These are phyloP conservation scores for Yponomeuta plumbellus DNA, from an alignment of 2,888 invertebrate species.

Conservation along the genomic window DNA sequence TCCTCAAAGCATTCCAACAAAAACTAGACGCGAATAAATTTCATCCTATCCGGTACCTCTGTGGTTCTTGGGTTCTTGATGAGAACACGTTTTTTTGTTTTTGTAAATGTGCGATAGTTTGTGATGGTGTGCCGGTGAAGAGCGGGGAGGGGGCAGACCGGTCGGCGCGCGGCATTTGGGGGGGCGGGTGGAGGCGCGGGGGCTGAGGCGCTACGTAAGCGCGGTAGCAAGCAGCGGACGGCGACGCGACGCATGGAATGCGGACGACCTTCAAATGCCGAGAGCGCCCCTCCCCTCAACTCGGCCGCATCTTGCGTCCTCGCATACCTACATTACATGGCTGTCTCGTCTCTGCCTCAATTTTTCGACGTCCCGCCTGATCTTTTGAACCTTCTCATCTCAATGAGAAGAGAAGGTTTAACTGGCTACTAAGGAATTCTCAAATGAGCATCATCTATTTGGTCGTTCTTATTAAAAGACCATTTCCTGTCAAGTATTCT, in stretches of 20 bases:
- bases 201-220: slow-evolving; percentile 72
- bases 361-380: slow-evolving; percentile 68
- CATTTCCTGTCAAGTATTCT: not conserved
- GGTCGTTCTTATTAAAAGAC: not conserved
- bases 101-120: slow-evolving; percentile 71
- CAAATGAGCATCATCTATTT: slow-evolving; percentile 26
- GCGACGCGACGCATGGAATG: slow-evolving; percentile 69
- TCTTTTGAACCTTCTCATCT: slow-evolving; percentile 64
- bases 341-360: slow-evolving; percentile 66
- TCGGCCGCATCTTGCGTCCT: slow-evolving; percentile 74
- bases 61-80: slow-evolving; percentile 61
- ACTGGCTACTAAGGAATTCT: slow-evolving; percentile 31
- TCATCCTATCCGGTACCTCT: slow-evolving; percentile 73
- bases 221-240: slow-evolving; percentile 76
- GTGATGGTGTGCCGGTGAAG: slow-evolving; percentile 50
- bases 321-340: slow-evolving; percentile 65
- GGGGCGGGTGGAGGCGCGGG: slow-evolving; percentile 34
- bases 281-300: slow-evolving; percentile 67
- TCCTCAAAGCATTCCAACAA: slow-evolving; percentile 32
- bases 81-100: slow-evolving; percentile 72
- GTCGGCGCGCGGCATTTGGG: slow-evolving; percentile 39
- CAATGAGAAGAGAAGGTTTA: slow-evolving; percentile 43
- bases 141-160: slow-evolving; percentile 34
- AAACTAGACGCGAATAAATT: slow-evolving; percentile 72
- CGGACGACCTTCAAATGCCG: slow-evolving; percentile 77